Conservation (phyloP, 2,888 invertebrate species). For the Platypus cylindrus region DNA sequence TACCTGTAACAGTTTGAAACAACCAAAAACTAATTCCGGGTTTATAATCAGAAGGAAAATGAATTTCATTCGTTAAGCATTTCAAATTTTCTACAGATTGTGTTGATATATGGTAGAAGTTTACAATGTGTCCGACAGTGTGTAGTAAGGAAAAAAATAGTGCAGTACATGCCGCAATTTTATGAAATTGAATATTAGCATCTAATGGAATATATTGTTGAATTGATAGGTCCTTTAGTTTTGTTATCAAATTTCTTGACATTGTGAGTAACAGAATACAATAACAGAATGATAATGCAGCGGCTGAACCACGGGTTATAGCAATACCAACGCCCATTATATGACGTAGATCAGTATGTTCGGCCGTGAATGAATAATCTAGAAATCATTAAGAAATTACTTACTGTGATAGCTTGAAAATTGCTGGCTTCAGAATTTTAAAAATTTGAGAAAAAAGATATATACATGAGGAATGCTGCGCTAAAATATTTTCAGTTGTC, state of each 20-base stretch:
- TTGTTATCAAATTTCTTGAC: constrained; percentile 85
- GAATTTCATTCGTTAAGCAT: constrained; percentile 86
- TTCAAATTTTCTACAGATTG: constrained; percentile 86
- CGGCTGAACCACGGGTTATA: constrained; percentile 87
- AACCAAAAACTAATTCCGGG: constrained; percentile 93
- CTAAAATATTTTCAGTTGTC: too few relatives aligned
- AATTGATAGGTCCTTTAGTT: constrained; percentile 84
- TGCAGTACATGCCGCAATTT: constrained; percentile 90
- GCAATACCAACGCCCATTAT: constrained; percentile 97
- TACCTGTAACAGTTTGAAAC: constrained; percentile 87
- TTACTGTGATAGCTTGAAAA: too few relatives aligned
- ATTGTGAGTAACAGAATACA: constrained; percentile 81
- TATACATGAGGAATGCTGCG: too few relatives aligned
- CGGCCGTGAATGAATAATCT: constrained; percentile 94
- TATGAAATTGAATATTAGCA: constrained; percentile 93
- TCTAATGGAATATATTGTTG: constrained; percentile 91
- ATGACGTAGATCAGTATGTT: constrained; percentile 86
- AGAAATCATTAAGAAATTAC: too few relatives aligned
- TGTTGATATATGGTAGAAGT: constrained; percentile 94
- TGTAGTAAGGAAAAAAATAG: constrained; percentile 86
- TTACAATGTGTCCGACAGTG: constrained; percentile 89
- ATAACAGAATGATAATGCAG: constrained; percentile 89
- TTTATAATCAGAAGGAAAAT: constrained; percentile 86
- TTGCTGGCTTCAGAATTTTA: too few relatives aligned
- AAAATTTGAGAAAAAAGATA: too few relatives aligned